Evolutionary conservation across 1,140 invertebrate species (phyloP), one percentile per base, ranked within the genome.

Genomic region (Bombus superbus): DNA sequence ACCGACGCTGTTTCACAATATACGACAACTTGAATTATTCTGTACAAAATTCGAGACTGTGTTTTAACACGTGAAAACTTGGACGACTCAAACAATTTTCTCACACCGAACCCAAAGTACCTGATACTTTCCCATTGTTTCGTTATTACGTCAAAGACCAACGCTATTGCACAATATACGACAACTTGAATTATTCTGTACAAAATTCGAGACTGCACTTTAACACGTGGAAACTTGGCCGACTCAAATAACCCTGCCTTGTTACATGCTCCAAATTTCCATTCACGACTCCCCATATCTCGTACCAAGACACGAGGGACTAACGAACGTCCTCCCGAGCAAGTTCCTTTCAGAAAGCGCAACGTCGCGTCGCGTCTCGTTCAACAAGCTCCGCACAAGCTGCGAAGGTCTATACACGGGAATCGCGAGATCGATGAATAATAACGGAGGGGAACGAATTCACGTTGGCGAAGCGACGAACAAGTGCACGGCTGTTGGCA

Each of bases 361-460:
- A 10, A 69, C 38, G 32, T 66, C 64, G 32, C 32, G n/a, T 35
- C 64, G 64, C 38, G 18, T 66, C 64, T n/a, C 32, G n/a, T 35
- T 13, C n/a, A 32, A 35, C n/a, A 66, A 35, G 32, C n/a, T 35
- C 10, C 32, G n/a, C 32, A n/a, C 47, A 53, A 53, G 47, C 18
- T 53, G 18, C 47, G 64, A 68, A 53, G n/a, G 40, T 75, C 71
- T 32, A 22, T 15, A 44, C 40, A 22, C 71, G 42, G 10, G 59
- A 62, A 38, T 53, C 64, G n/a, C n/a, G 38, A 53, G 32, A 79
- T 80, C 77, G 42, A 85, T 79, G 80, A 81, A 81, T 85, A 85
- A 80, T 81, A 81, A 81, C 44, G 3, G 28, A 53, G 59, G 40
- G 69, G 78, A 22, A 81, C 15, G 79, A 74, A 62, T 74, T 69